Conservation (phyloP, 2,888 invertebrate species). For the Arrhopalites spinosus region DNA sequence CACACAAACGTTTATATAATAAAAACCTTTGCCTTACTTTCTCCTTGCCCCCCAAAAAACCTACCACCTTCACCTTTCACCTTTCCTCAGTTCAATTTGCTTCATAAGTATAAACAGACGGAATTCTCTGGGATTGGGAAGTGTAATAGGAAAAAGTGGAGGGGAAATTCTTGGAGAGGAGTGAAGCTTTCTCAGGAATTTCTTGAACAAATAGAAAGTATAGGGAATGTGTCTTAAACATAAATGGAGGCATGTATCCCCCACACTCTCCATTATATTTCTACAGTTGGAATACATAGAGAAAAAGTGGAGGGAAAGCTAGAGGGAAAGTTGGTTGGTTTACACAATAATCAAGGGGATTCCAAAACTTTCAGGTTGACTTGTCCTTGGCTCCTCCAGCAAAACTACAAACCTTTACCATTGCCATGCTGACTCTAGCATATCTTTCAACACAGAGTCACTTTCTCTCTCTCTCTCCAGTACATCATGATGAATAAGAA, state of each 20-base stretch:
- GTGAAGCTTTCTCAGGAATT: background rate
- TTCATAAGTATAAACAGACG: too few species aligned
- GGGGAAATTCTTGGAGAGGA: background rate
- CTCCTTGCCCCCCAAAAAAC: background rate
- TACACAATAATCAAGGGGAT: slow-evolving; percentile 37
- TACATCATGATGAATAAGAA: slow-evolving; percentile 27
- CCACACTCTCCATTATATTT: background rate
- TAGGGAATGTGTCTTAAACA: background rate
- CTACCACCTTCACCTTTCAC: background rate
- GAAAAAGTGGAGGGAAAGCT: slow-evolving; percentile 6
- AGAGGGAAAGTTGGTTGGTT: slow-evolving; percentile 35
- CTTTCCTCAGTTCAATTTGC: background rate
- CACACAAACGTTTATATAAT: background rate
- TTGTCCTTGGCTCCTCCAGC: slow-evolving; percentile 25
- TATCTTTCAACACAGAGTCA: background rate
- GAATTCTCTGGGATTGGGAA: too few species aligned
- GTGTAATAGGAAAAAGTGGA: too few species aligned
- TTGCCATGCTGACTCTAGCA: slow-evolving; percentile 26
- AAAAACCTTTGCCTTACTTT: background rate
- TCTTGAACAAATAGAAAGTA: slow-evolving; percentile 12
- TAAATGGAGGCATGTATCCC: background rate
- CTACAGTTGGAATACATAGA: background rate
- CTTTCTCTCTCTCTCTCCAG: background rate
- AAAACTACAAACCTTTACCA: slow-evolving; percentile 11
- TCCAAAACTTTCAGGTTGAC: slow-evolving; percentile 35